Conservation (phyloP, 64 coral and sea anemone species). For the Montipora foliosa region DNA sequence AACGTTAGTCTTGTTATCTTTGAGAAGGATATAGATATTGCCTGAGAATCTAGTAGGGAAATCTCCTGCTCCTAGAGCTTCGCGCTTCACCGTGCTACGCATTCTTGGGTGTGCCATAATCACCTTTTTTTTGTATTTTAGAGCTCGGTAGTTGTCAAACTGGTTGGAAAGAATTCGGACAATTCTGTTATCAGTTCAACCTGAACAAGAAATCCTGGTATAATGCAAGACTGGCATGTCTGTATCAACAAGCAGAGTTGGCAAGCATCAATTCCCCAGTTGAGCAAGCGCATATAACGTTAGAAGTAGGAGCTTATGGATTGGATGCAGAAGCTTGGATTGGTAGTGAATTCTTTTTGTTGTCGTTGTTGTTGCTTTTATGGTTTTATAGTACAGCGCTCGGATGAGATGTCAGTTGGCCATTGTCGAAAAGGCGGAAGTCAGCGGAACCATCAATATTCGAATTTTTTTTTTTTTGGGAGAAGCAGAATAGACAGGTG, state of each 20-base stretch:
- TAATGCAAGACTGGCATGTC: constrained; percentile 53
- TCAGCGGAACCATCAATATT: no score
- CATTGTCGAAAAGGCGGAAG: no score
- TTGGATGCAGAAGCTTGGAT: constrained; percentile 74
- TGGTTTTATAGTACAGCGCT: background rate
- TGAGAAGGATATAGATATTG: no score
- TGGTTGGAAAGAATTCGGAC: constrained; percentile 90
- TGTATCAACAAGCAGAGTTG: constrained; percentile 70
- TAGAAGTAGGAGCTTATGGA: constrained; percentile 78
- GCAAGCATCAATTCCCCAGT: constrained; percentile 86
- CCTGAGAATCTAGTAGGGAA: no score
- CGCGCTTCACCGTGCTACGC: no score
- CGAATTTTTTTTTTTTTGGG: no score
- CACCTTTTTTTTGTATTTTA: background rate
- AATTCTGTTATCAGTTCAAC: constrained; percentile 86
- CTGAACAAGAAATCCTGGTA: constrained; percentile 56
- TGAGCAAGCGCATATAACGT: constrained; percentile 82
- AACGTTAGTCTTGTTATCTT: no score
- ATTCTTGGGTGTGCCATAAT: no score
- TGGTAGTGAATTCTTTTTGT: constrained; percentile 28
- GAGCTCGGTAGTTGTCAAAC: constrained; percentile 78
- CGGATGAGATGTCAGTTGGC: no score
- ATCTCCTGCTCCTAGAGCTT: no score
- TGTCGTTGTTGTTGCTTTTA: background rate
- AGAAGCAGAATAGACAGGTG: no score